These are phyloP conservation scores for Amphipyra berbera DNA, from an alignment of 2,888 invertebrate species.

Conservation along the genomic window DNA sequence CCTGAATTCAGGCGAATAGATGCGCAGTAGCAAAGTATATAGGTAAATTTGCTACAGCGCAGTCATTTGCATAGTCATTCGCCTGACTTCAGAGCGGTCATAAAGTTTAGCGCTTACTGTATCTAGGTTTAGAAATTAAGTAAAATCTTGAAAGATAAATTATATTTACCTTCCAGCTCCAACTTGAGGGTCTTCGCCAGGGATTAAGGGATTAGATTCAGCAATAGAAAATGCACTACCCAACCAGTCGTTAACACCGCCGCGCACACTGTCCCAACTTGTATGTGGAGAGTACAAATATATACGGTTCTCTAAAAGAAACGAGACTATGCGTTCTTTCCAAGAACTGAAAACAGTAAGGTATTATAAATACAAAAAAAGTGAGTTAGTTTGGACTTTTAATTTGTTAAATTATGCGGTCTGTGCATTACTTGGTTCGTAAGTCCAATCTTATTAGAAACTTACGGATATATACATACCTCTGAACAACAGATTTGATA, in stretches of 20 bases:
- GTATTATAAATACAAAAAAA: background rate
- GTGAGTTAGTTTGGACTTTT: background rate
- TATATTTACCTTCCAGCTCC: slow-evolving; percentile 87
- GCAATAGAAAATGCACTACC: slow-evolving; percentile 90
- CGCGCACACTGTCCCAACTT: slow-evolving; percentile 94
- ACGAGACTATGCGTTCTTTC: slow-evolving; percentile 95
- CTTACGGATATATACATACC: slow-evolving; percentile 80
- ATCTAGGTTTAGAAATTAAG: too few relatives aligned
- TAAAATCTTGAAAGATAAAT: background rate
- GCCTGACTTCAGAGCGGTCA: too few relatives aligned
- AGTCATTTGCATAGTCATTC: too few relatives aligned
- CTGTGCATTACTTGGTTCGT: too few relatives aligned
- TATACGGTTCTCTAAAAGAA: slow-evolving; percentile 95
- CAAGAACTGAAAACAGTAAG: slow-evolving; percentile 86
- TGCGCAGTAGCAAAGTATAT: too few relatives aligned
- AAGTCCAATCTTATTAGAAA: too few relatives aligned
- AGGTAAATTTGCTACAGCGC: too few relatives aligned
- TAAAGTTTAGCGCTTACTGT: too few relatives aligned
- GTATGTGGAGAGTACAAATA: slow-evolving; percentile 98
- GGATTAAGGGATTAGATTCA: slow-evolving; percentile 78
- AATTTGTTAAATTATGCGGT: background rate
- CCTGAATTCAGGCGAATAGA: too few relatives aligned
- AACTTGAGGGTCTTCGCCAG: slow-evolving; percentile 76
- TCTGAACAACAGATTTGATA: slow-evolving; percentile 94
- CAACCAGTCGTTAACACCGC: slow-evolving; percentile 98